Conservation (phyloP, 2,113 vertebrate genomes). For the Cromileptes altivelis region DNA sequence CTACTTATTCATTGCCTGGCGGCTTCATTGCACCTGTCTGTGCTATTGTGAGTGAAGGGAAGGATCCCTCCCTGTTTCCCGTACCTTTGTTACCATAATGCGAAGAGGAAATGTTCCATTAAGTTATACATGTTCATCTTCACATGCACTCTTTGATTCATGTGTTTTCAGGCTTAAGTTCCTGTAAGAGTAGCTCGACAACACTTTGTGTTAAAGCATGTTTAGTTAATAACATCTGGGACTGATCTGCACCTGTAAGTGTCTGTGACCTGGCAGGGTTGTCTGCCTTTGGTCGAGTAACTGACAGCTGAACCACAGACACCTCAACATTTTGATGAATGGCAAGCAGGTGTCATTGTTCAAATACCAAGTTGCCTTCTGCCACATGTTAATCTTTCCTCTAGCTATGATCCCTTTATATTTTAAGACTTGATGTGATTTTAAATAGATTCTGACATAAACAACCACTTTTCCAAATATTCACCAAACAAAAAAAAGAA, state of each 20-base stretch:
- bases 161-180: background rate
- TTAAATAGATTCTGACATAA: background rate
- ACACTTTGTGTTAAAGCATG: constrained; percentile 2
- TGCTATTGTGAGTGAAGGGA: constrained; percentile 40
- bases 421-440: background rate
- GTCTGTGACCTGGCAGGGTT: background rate
- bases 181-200: background rate
- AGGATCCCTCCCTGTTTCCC: constrained; percentile 31
- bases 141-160: background rate
- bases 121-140: background rate
- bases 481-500: background rate
- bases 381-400: background rate
- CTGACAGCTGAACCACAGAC: constrained; percentile 45
- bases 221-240: constrained; percentile 27
- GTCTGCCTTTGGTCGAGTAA: constrained; percentile 29
- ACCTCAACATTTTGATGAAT: constrained; percentile 37
- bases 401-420: background rate
- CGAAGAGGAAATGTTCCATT: constrained; percentile 51
- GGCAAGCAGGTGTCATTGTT: constrained; percentile 48
- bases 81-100: constrained; percentile 24
- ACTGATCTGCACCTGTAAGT: constrained; percentile 19
- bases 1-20: constrained; percentile 53
- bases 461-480: background rate
- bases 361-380: constrained; percentile 42
- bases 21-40: background rate